Conservation (phyloP, 1,140 invertebrate genomes). For the Cotesia glomerata region DNA sequence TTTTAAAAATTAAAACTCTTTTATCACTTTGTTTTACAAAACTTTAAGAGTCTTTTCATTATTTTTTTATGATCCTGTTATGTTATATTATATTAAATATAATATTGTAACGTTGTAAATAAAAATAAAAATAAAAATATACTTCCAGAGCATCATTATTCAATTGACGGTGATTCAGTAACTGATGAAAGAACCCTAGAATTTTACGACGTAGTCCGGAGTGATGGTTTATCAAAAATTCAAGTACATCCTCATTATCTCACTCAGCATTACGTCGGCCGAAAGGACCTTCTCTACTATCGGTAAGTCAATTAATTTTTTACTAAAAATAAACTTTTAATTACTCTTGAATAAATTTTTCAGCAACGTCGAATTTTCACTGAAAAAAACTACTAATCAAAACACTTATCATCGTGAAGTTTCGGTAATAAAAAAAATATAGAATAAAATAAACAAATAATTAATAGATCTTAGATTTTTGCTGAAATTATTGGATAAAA, state of each 20-base stretch:
- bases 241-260: conserved; percentile 67
- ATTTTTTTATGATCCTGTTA: no score
- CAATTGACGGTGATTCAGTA: conserved; percentile 58
- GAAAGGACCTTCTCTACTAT: conserved; percentile 69
- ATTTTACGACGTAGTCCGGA: conserved; percentile 72
- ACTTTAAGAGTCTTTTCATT: no score
- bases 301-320: conserved; percentile 44
- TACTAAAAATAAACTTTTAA: neutral
- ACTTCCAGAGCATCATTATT: conserved; percentile 69
- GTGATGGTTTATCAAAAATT: conserved; percentile 72
- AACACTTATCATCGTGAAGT: conserved; percentile 39
- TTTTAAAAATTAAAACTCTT: no score
- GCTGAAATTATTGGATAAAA: no score
- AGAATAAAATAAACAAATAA: neutral
- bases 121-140: neutral
- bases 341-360: conserved; percentile 37
- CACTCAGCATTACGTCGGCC: conserved; percentile 69
- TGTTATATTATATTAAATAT: neutral
- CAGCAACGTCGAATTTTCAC: conserved; percentile 13
- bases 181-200: conserved; percentile 70
- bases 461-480: neutral
- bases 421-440: conserved; percentile 28
- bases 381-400: neutral
- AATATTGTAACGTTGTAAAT: neutral
- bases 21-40: no score